phyloP scores from a whole-genome alignment of 2,113 vertebrate species.

The Prunella himalayana region DNA sequence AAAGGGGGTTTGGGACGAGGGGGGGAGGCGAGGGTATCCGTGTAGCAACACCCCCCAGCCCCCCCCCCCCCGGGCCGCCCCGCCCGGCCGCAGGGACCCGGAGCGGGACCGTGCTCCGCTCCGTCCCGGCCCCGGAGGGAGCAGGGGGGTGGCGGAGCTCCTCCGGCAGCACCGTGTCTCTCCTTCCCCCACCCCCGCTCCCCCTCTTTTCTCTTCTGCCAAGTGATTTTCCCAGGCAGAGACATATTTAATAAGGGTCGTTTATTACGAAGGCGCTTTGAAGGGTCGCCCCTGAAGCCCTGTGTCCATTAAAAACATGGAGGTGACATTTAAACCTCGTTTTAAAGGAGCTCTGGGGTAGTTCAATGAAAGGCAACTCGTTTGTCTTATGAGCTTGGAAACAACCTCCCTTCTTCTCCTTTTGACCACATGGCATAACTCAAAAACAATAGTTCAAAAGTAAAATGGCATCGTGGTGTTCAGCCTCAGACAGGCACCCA shows the following conservation, averaged over 20 bases:
- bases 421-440: slow-evolving; percentile 80
- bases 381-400: slow-evolving; percentile 77
- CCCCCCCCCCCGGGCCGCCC: not conserved
- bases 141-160: not conserved
- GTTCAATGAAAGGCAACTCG: slow-evolving; percentile 76
- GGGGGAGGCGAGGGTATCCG: not conserved
- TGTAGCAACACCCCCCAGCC: not conserved
- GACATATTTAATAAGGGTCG: slow-evolving; percentile 78
- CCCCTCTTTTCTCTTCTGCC: not conserved
- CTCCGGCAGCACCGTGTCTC: not conserved
- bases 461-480: slow-evolving; percentile 76
- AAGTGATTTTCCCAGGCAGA: slow-evolving; percentile 61
- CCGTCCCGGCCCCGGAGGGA: not conserved
- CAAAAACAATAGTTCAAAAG: slow-evolving; percentile 81
- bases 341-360: slow-evolving; percentile 75
- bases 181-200: not conserved
- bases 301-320: slow-evolving; percentile 75
- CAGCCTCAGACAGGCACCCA: slow-evolving; percentile 74
- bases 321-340: slow-evolving; percentile 79
- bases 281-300: slow-evolving; percentile 76
- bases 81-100: not conserved
- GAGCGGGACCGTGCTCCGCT: not conserved
- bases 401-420: slow-evolving; percentile 72
- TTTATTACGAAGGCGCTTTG: slow-evolving; percentile 73
- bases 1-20: slow-evolving; percentile 37